These are phyloP conservation scores for Staurois parvus DNA, from an alignment of 2,797 vertebrate species.

Conservation along the genomic window DNA sequence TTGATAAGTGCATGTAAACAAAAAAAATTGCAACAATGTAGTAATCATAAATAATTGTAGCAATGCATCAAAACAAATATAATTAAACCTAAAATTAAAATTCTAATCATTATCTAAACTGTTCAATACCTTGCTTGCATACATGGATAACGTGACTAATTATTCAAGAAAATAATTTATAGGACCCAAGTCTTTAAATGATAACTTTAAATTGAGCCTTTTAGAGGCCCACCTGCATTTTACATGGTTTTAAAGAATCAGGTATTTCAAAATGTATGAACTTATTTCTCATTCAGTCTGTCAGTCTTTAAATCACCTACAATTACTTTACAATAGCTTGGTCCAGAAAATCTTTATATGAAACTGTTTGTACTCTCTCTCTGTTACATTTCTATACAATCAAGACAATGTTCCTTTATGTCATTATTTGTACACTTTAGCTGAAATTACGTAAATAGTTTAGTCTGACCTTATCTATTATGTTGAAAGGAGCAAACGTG, in stretches of 20 bases:
- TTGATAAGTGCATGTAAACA: too few relatives aligned
- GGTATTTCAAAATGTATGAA: constrained; percentile 20
- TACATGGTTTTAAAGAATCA: constrained; percentile 13
- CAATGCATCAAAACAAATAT: not conserved
- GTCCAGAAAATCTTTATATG: constrained; percentile 25
- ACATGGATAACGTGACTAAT: not conserved
- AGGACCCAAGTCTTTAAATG: not conserved
- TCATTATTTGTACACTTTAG: not conserved
- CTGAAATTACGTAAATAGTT: not conserved
- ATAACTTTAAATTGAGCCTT: constrained; percentile 1
- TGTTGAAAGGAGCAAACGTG: not conserved
- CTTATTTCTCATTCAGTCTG: constrained; percentile 9
- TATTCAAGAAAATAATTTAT: not conserved
- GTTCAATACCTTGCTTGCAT: not conserved
- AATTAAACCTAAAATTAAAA: not conserved
- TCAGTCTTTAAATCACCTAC: constrained; percentile 28
- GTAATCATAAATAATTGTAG: not conserved
- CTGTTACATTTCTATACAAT: constrained; percentile 17
- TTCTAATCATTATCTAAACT: not conserved
- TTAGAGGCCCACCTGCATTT: constrained; percentile 11
- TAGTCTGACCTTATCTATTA: not conserved
- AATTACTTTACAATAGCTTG: constrained; percentile 40
- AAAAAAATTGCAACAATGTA: not conserved
- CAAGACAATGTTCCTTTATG: constrained; percentile 9
- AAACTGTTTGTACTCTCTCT: constrained; percentile 9